These are phyloP conservation scores for Oscheius onirici DNA, from an alignment of 2,888 invertebrate genomes.

Conservation along the genomic window DNA sequence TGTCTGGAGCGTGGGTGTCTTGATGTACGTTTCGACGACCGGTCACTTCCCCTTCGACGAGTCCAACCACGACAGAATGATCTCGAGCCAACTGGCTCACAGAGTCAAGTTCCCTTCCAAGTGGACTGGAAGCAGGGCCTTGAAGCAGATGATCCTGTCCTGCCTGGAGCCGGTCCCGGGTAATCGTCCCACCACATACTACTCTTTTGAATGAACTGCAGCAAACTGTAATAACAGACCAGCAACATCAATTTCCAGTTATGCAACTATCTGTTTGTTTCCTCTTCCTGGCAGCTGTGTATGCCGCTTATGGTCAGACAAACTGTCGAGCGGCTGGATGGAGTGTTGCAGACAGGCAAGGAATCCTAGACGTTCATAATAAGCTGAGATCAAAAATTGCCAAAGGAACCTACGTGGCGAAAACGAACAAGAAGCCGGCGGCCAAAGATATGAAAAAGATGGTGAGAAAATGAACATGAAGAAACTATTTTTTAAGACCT, in stretches of 20 bases:
- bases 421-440: background rate
- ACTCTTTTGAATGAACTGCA: too few species aligned
- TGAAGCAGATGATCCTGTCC: background rate
- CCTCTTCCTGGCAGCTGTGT: too few species aligned
- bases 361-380: constrained; percentile 9
- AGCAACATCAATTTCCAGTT: too few species aligned
- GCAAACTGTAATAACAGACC: too few species aligned
- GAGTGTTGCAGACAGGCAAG: background rate
- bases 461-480: too few species aligned
- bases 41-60: constrained; percentile 57
- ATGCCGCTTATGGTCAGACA: too few species aligned
- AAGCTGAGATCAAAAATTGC: constrained; percentile 10
- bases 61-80: constrained; percentile 35
- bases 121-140: background rate
- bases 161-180: background rate
- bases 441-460: constrained; percentile 15
- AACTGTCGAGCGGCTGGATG: background rate
- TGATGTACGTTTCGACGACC: constrained; percentile 81
- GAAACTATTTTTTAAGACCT: too few species aligned
- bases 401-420: constrained; percentile 11
- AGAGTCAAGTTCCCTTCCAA: background rate
- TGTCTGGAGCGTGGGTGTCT: constrained; percentile 82
- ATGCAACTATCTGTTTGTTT: too few species aligned
- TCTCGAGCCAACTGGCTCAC: background rate
- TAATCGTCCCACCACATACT: background rate